Conservation (phyloP, 2,113 vertebrate genomes). For the Pimephales promelas region DNA sequence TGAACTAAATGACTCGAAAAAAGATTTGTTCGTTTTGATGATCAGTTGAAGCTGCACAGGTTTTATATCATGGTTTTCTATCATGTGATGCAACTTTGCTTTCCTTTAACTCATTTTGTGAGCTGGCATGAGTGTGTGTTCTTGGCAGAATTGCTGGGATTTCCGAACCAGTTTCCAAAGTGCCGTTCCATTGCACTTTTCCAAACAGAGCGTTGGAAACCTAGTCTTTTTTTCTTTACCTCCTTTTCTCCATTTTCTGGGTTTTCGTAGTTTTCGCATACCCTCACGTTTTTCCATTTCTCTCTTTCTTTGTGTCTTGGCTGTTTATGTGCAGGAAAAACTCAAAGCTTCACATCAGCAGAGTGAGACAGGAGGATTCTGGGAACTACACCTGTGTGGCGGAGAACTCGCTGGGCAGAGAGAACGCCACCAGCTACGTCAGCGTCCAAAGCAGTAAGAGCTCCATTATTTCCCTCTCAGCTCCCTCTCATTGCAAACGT, state of each 20-base stretch:
- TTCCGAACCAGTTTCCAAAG: background rate
- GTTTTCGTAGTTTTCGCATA: background rate
- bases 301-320: background rate
- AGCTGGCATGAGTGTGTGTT: background rate
- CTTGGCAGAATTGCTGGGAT: background rate
- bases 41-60: too few species aligned
- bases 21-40: too few species aligned
- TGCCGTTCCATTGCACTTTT: background rate
- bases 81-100: background rate
- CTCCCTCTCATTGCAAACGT: background rate
- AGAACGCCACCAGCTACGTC: constrained; percentile 86
- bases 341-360: constrained; percentile 96
- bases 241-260: background rate
- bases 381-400: constrained; percentile 96
- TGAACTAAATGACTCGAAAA: too few species aligned
- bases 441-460: constrained; percentile 92
- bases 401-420: constrained; percentile 91
- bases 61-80: background rate
- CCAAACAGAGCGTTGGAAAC: background rate
- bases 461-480: constrained; percentile 43
- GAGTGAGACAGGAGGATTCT: constrained; percentile 89
- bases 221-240: background rate
- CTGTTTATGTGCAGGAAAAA: constrained; percentile 83
- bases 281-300: background rate
- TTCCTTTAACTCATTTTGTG: background rate